phyloP scores from a whole-genome alignment of 2,888 invertebrate genomes.

The Amitus sp. region DNA sequence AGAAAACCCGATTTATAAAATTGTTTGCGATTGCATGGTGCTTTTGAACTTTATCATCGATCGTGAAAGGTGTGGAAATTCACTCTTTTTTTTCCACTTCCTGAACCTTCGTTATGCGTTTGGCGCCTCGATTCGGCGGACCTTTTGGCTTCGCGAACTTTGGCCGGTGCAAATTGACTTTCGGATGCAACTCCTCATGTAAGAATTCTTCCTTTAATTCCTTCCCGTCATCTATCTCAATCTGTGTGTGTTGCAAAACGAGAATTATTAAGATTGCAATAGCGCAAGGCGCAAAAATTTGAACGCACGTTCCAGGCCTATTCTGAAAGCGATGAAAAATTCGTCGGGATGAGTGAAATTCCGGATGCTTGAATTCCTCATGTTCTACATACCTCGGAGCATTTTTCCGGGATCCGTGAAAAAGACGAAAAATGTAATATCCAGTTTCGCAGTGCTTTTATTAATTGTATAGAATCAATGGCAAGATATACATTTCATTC shows the following conservation, averaged over 20 bases:
- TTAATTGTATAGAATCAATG: conserved; percentile 29
- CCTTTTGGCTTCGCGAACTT: conserved; percentile 98
- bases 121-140: conserved; percentile 92
- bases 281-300: background rate
- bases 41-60: conserved; percentile 6
- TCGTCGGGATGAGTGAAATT: conserved; percentile 13
- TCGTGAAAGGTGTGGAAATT: conserved; percentile 1
- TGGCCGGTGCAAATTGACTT: conserved; percentile 85
- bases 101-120: conserved; percentile 80
- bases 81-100: conserved; percentile 39
- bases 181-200: conserved; percentile 94
- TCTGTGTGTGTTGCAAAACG: conserved; percentile 68
- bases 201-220: conserved; percentile 92
- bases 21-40: conserved; percentile 5
- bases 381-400: background rate
- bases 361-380: background rate
- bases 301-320: conserved; percentile 52
- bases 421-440: background rate
- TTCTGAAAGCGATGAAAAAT: conserved; percentile 54
- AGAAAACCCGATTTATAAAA: conserved; percentile 12
- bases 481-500: conserved; percentile 61
- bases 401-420: background rate
- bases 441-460: conserved; percentile 15
- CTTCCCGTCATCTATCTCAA: conserved; percentile 90
- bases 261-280: background rate